Conservation (phyloP, 2,113 vertebrate species). For the Pangasianodon gigas region DNA sequence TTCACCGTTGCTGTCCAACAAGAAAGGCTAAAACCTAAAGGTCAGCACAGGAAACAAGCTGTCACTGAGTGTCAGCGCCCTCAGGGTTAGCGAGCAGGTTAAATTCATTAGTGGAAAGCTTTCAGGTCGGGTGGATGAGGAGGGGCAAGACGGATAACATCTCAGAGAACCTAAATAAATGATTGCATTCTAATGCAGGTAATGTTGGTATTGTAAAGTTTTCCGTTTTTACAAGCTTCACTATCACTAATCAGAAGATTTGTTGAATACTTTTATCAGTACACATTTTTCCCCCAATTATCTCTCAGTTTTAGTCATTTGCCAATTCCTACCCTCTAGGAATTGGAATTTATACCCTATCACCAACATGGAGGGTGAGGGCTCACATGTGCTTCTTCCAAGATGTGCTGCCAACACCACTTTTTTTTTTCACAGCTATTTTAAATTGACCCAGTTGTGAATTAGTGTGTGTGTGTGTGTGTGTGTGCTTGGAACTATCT, state of each 20-base stretch:
- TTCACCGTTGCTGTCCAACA: background rate
- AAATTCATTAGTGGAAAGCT: constrained; percentile 9
- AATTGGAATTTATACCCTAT: background rate
- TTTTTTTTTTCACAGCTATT: background rate
- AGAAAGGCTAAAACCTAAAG: constrained; percentile 24
- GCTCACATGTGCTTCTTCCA: background rate
- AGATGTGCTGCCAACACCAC: background rate
- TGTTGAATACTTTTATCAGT: background rate
- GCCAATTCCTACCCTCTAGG: background rate
- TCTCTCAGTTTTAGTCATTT: background rate
- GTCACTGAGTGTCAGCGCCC: background rate
- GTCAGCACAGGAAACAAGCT: constrained; percentile 27
- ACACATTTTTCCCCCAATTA: background rate
- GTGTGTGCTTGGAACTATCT: background rate
- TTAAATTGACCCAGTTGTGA: background rate
- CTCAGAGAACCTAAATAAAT: background rate
- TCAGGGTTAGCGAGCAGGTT: background rate
- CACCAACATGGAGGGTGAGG: background rate
- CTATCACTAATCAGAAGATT: background rate
- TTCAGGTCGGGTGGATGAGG: background rate
- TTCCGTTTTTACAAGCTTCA: background rate
- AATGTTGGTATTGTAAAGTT: background rate
- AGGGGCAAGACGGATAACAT: background rate
- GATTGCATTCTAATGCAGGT: background rate
- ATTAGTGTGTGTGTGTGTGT: background rate